A percentile compares a stretch with the other conserved stretches of the same genome.
These are phyloP conservation scores for Netelia inedita DNA, from an alignment of 2,888 invertebrate species.

Conservation along the genomic window DNA sequence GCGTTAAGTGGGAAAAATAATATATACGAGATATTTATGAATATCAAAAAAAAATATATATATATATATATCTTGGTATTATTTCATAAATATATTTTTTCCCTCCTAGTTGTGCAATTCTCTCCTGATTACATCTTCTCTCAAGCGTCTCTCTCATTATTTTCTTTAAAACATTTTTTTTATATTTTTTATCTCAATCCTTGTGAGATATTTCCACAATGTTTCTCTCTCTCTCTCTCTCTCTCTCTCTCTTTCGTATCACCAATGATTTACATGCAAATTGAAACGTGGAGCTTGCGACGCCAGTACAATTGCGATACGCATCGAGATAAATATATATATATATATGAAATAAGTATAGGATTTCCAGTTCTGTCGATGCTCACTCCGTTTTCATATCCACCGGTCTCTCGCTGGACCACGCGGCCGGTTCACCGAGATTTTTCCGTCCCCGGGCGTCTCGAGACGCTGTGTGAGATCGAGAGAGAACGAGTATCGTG, in stretches of 20 bases:
- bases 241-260: conserved; percentile 1
- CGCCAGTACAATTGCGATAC: conserved; percentile 48
- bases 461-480: conserved; percentile 16
- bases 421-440: conserved; percentile 41
- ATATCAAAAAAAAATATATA: not conserved
- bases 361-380: conserved; percentile 57
- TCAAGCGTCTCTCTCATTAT: not conserved
- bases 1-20: too few species aligned
- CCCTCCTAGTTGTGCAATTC: not conserved
- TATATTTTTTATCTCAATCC: not conserved
- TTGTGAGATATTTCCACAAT: conserved; percentile 44
- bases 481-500: conserved; percentile 29
- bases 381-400: conserved; percentile 23
- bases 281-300: conserved; percentile 48
- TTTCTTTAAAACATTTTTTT: not conserved
- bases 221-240: conserved; percentile 4
- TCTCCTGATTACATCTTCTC: conserved; percentile 12
- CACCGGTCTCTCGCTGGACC: conserved; percentile 37
- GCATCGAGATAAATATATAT: conserved; percentile 40
- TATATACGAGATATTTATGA: not conserved
- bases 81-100: conserved; percentile 16
- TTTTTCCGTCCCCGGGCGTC: conserved; percentile 23
- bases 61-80: not conserved
- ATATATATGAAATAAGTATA: conserved; percentile 26
- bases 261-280: conserved; percentile 59